phyloP scores from a whole-genome alignment of 1,140 invertebrate species.

The Drosophila pachea region DNA sequence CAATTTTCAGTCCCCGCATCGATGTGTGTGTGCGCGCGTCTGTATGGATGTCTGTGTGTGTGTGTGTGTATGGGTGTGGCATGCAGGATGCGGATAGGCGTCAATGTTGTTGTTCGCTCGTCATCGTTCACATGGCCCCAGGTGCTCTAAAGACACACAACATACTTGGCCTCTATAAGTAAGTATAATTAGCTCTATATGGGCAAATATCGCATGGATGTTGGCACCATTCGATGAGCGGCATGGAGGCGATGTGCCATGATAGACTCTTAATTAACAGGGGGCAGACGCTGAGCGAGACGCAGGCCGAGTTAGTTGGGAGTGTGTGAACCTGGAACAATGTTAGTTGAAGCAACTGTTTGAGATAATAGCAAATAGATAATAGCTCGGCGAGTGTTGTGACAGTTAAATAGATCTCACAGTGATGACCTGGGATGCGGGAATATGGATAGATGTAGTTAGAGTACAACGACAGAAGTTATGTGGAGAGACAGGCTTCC shows the following conservation, averaged over 20 bases:
- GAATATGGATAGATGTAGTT: too few relatives aligned
- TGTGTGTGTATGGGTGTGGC: neutral
- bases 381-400: too few relatives aligned
- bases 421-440: too few relatives aligned
- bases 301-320: neutral
- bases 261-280: neutral
- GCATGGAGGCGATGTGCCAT: neutral
- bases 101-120: slow-evolving; percentile 27
- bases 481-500: too few relatives aligned
- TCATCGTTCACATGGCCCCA: slow-evolving; percentile 19
- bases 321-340: neutral
- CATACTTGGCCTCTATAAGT: slow-evolving; percentile 18
- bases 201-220: slow-evolving; percentile 1
- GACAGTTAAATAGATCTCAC: too few relatives aligned
- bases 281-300: neutral
- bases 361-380: neutral
- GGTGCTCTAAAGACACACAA: slow-evolving; percentile 16
- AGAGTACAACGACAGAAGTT: too few relatives aligned
- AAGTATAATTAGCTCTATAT: slow-evolving; percentile 20
- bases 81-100: slow-evolving; percentile 31
- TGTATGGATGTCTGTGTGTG: neutral
- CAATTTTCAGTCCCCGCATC: slow-evolving; percentile 25
- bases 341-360: neutral
- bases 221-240: slow-evolving; percentile 9
- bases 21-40: neutral